Conservation (phyloP, 2,888 invertebrate species). For the Sicus ferrugineus region DNA sequence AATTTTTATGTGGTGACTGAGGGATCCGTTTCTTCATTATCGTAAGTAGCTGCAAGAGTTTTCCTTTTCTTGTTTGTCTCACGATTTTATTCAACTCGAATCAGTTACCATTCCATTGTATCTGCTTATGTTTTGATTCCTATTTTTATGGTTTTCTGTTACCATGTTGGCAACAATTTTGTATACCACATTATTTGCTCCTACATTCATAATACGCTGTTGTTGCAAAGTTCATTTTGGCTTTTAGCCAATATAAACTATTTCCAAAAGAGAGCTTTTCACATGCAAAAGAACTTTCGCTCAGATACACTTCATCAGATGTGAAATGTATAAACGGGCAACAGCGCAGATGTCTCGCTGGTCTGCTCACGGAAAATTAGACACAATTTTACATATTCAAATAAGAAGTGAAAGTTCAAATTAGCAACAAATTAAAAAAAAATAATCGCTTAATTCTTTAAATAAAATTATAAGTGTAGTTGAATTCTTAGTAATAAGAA, state of each 20-base stretch:
- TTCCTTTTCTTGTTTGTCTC: neutral
- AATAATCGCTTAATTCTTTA: no score
- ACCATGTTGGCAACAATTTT: conserved; percentile 5
- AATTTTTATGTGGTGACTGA: neutral
- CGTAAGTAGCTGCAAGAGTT: neutral
- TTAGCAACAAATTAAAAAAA: neutral
- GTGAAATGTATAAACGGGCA: conserved; percentile 42
- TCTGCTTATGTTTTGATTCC: neutral
- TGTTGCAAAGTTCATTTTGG: conserved; percentile 24
- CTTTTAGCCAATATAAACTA: conserved; percentile 23
- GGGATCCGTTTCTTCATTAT: neutral
- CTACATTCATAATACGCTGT: neutral
- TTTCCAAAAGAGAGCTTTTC: conserved; percentile 15
- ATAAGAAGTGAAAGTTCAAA: conserved; percentile 18
- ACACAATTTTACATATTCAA: conserved; percentile 2
- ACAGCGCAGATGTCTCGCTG: conserved; percentile 30
- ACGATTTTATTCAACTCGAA: neutral
- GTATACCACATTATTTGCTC: neutral
- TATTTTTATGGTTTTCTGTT: neutral
- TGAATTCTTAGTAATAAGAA: no score
- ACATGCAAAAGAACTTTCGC: conserved; percentile 12
- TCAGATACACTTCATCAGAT: conserved; percentile 30
- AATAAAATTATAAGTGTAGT: no score
- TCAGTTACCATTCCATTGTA: neutral
- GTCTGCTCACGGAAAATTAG: neutral